phyloP scores from a whole-genome alignment of 2,888 invertebrate genomes.

The Plagodis pulveraria region DNA sequence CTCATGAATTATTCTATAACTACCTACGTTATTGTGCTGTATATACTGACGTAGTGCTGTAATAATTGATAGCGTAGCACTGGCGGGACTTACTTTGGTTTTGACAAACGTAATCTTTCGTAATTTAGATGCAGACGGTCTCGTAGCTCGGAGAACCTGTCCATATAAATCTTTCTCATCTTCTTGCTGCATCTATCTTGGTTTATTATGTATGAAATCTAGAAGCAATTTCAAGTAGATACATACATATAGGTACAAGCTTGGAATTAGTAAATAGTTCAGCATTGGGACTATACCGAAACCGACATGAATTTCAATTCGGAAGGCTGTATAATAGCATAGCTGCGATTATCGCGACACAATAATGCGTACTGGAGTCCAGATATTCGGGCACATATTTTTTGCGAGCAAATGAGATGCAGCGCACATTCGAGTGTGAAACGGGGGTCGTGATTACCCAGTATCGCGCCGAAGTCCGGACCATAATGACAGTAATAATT shows the following conservation, averaged over 20 bases:
- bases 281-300: slow-evolving; percentile 17
- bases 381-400: slow-evolving; percentile 38
- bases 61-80: slow-evolving; percentile 47
- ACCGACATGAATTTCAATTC: slow-evolving; percentile 29
- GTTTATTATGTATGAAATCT: too few relatives aligned
- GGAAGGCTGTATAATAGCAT: slow-evolving; percentile 19
- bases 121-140: slow-evolving; percentile 25
- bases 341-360: slow-evolving; percentile 20
- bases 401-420: slow-evolving; percentile 56
- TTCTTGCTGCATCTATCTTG: too few relatives aligned
- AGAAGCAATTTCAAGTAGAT: neutral
- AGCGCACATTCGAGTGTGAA: slow-evolving; percentile 54
- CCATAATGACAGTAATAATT: slow-evolving; percentile 82
- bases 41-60: slow-evolving; percentile 40
- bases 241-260: neutral
- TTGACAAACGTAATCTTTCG: slow-evolving; percentile 28
- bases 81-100: slow-evolving; percentile 31
- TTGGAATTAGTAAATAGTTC: slow-evolving; percentile 1
- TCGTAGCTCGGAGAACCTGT: too few relatives aligned
- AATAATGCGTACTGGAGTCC: slow-evolving; percentile 30
- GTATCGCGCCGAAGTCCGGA: slow-evolving; percentile 59
- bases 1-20: slow-evolving; percentile 49
- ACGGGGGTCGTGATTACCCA: slow-evolving; percentile 65
- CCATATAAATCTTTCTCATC: too few relatives aligned
- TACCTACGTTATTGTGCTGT: slow-evolving; percentile 46